Conservation (phyloP, 2,113 vertebrate genomes). For the Pantherophis guttatus region DNA sequence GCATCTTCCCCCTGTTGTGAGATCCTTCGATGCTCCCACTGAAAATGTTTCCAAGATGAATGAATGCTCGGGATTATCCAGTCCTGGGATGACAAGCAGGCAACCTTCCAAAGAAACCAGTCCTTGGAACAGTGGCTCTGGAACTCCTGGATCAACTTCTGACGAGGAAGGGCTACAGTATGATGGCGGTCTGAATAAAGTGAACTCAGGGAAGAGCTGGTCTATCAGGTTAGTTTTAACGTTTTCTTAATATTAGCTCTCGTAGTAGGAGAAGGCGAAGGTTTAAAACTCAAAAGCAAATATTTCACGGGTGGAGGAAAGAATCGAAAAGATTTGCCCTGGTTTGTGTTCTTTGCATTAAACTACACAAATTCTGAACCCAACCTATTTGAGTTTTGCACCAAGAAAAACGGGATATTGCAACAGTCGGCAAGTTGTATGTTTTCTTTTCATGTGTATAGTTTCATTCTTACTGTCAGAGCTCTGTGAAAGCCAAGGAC, state of each 20-base stretch:
- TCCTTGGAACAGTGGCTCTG: conserved; percentile 32
- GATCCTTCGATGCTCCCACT: neutral
- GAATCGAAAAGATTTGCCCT: neutral
- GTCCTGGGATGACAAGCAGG: conserved; percentile 32
- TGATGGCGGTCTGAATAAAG: conserved; percentile 13
- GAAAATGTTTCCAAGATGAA: neutral
- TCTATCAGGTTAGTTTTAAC: conserved; percentile 79
- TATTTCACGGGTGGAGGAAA: neutral
- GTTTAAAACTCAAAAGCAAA: neutral
- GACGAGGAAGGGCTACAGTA: conserved; percentile 41
- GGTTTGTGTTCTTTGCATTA: neutral
- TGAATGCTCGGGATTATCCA: neutral
- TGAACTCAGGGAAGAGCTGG: conserved; percentile 68
- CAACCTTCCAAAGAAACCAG: conserved; percentile 39
- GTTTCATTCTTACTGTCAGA: neutral
- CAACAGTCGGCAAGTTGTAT: neutral
- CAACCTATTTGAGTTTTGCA: neutral
- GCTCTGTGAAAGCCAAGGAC: neutral
- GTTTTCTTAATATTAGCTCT: neutral
- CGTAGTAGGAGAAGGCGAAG: neutral
- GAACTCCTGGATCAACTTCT: conserved; percentile 19
- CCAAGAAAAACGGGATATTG: neutral
- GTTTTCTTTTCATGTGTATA: neutral
- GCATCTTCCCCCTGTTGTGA: conserved; percentile 61
- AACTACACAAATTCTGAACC: neutral